These are phyloP conservation scores for Neoaliturus tenellus DNA, from an alignment of 2,888 invertebrate species.

Conservation along the genomic window DNA sequence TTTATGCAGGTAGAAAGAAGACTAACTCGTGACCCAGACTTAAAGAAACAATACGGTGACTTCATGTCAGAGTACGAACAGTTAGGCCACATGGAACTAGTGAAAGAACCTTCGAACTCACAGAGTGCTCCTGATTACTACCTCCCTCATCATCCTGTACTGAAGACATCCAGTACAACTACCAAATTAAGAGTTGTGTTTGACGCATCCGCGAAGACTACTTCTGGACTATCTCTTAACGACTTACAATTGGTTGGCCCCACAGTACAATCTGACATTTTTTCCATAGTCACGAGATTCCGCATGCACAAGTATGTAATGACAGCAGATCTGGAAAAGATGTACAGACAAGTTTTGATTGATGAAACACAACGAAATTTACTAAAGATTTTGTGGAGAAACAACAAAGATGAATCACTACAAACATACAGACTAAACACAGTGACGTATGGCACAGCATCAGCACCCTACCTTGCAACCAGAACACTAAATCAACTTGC, in stretches of 20 bases:
- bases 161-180: slow-evolving; percentile 36
- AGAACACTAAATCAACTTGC: slow-evolving; percentile 61
- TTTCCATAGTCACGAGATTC: background rate
- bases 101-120: background rate
- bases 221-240: background rate
- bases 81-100: slow-evolving; percentile 11
- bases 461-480: slow-evolving; percentile 63
- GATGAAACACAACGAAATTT: slow-evolving; percentile 59
- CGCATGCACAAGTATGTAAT: background rate
- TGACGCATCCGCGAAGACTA: slow-evolving; percentile 10
- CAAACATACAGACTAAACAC: slow-evolving; percentile 60
- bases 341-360: slow-evolving; percentile 66
- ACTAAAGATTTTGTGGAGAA: slow-evolving; percentile 66
- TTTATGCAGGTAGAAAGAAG: background rate
- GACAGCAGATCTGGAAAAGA: slow-evolving; percentile 65
- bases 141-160: slow-evolving; percentile 3
- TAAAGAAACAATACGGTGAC: background rate
- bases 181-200: slow-evolving; percentile 47
- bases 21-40: background rate
- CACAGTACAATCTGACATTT: slow-evolving; percentile 10
- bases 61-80: slow-evolving; percentile 3
- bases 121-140: background rate
- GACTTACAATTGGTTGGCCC: background rate
- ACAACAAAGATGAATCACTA: slow-evolving; percentile 58
- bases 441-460: slow-evolving; percentile 67